Base-by-base conservation (phyloP, 2,888 invertebrate genomes). In the Heliconius cydno region DNA sequence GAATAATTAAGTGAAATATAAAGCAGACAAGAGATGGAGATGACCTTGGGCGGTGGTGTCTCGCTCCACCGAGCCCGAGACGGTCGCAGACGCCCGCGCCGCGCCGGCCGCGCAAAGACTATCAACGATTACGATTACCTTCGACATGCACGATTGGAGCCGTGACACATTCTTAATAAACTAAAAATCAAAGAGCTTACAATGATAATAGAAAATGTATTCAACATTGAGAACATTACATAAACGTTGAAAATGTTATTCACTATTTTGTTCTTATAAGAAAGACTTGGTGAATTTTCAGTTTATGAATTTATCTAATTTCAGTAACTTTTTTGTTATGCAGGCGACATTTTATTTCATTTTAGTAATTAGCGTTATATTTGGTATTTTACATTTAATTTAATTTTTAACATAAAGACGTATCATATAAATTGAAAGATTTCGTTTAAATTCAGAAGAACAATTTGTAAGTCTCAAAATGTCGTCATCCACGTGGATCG, bases 401-500 rank as follows among this genome's bases (percentile, higher is more conserved):
- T 25, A 0, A 41, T n/a, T 41, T 68, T 68, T 41, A 13, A 41
- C 22, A 15, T 15, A 41, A 7, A 60, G 3, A 60, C 12, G 22
- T 22, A 22, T 67, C 19, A 38, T 9, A 41, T 15, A 15, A 60
- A 34, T 74, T 38, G 63, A 74, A 60, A n/a, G 13, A 74, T 60
- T n/a, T n/a, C n/a, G 10, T n/a, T n/a, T n/a, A 65, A 66, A 65
- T 46, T 46, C 25, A 75, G 46, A 66, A 65, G 28, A 75, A 65
- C 25, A 2, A 46, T 28, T 66, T 34, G 12, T 72, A 38, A 57
- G 66, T 63, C 85, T 85, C 86, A 88, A 70, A 46, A 41, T 87
- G 88, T 87, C 85, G 87, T 86, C 91, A 91, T 93, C 93, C 92
- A 92, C 60, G 46, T 79, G 74, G 94, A 77, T 93, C 92, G 93